Evolutionary conservation across 2,888 invertebrate species (phyloP).

Genomic region (Trachelus troglodyta): DNA sequence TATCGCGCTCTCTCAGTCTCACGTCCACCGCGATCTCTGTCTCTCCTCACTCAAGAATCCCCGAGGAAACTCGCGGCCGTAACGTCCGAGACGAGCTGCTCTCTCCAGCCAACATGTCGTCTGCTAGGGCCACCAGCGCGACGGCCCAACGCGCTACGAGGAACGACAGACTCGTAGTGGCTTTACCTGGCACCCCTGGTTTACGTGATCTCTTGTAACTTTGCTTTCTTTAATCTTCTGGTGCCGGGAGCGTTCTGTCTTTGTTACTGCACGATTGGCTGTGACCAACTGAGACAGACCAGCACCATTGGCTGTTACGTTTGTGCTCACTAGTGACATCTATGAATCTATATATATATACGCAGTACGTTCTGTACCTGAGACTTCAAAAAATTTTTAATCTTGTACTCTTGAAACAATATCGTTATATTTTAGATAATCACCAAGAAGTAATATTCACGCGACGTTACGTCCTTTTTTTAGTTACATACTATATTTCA

Average conservation of each 20-base stretch:
- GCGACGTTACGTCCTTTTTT: background rate
- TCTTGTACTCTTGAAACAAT: background rate
- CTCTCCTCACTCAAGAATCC: conserved; percentile 51
- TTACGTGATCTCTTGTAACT: background rate
- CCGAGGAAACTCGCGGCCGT: conserved; percentile 57
- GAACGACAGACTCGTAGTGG: conserved; percentile 21
- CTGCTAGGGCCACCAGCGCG: conserved; percentile 60
- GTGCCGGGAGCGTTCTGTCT: background rate
- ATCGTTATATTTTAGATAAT: background rate
- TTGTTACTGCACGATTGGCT: background rate
- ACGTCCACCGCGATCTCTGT: background rate
- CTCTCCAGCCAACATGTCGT: conserved; percentile 68
- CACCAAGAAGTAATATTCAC: background rate
- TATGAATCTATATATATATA: background rate
- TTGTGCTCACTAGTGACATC: background rate
- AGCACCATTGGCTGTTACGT: background rate
- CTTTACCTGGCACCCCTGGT: conserved; percentile 11
- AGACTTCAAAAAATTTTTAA: background rate
- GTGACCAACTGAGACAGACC: background rate
- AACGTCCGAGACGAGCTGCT: conserved; percentile 60
- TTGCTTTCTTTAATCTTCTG: background rate
- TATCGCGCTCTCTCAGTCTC: conserved; percentile 14
- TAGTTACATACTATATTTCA: background rate
- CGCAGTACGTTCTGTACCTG: background rate
- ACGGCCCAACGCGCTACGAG: conserved; percentile 40